phyloP scores from a whole-genome alignment of 2,113 vertebrate species.

The Todiramphus chloris region DNA sequence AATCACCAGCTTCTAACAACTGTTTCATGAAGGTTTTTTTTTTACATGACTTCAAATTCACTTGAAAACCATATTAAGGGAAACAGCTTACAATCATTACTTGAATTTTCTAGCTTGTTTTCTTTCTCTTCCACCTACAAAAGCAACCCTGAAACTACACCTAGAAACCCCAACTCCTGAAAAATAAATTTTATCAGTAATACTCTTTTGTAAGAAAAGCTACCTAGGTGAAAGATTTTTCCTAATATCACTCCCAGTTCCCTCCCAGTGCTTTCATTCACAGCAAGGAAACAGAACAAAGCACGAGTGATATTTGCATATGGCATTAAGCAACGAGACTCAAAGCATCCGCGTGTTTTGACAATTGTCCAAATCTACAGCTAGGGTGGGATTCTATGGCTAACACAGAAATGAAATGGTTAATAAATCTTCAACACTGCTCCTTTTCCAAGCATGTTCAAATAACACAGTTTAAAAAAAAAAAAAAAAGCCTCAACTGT shows the following conservation, averaged over 20 bases:
- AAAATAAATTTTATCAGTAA: not conserved
- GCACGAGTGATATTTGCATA: not conserved
- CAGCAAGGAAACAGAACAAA: not conserved
- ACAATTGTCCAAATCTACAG: not conserved
- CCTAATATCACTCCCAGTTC: not conserved
- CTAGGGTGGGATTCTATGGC: not conserved
- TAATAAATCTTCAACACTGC: constrained; percentile 28
- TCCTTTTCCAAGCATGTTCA: constrained; percentile 1
- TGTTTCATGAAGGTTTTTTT: not conserved
- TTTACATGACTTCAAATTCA: not conserved
- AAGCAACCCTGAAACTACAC: not conserved
- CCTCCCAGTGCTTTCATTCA: not conserved
- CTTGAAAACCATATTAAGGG: not conserved
- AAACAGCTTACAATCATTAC: not conserved
- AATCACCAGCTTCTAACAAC: not conserved
- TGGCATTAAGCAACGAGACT: not conserved
- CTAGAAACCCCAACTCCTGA: not conserved
- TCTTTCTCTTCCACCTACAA: not conserved
- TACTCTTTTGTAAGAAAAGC: not conserved
- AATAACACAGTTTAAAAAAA: not conserved
- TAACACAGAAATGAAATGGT: constrained; percentile 21
- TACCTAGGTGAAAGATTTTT: not conserved
- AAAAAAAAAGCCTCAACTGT: not conserved
- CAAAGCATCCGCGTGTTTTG: not conserved
- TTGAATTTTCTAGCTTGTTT: not conserved